Percentiles rank a stretch among this genome's conserved stretches.
Evolutionary conservation across 2,113 vertebrate species (phyloP).

Genomic region (Scopus umbretta): DNA sequence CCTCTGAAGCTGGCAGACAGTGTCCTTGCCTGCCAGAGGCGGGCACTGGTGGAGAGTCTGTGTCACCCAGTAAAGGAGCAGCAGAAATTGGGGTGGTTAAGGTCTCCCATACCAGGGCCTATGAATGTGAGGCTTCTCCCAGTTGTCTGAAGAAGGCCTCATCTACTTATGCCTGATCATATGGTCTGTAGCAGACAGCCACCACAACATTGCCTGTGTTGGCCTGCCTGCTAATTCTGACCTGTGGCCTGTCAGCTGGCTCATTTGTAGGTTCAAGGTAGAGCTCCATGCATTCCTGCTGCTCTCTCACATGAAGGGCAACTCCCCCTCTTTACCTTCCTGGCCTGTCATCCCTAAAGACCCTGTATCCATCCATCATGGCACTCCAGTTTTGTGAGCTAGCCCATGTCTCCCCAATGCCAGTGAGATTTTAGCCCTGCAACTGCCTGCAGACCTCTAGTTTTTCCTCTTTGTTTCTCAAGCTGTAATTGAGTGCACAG

Average conservation of each 20-base stretch:
- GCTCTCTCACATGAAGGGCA: not conserved
- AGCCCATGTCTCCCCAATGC: not conserved
- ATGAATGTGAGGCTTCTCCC: not conserved
- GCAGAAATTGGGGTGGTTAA: not conserved
- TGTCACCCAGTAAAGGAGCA: not conserved
- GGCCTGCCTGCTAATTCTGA: not conserved
- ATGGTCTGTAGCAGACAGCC: not conserved
- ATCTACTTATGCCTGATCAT: not conserved
- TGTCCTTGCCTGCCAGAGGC: not conserved
- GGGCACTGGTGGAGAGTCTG: not conserved
- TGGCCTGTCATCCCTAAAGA: not conserved
- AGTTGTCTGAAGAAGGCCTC: not conserved
- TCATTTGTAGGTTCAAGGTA: not conserved
- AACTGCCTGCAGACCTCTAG: not conserved
- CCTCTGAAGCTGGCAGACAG: not conserved
- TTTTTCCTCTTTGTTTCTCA: not conserved
- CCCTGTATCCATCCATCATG: accelerated
- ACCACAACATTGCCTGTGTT: not conserved
- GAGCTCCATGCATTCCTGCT: not conserved
- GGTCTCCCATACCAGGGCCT: not conserved
- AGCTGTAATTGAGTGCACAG: not conserved
- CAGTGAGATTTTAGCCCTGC: not conserved
- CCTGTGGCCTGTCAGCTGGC: not conserved
- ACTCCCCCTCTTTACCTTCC: not conserved
- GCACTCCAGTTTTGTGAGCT: not conserved